Base-by-base conservation (phyloP, 2,797 vertebrate species). In the Nyctalus aviator region DNA sequence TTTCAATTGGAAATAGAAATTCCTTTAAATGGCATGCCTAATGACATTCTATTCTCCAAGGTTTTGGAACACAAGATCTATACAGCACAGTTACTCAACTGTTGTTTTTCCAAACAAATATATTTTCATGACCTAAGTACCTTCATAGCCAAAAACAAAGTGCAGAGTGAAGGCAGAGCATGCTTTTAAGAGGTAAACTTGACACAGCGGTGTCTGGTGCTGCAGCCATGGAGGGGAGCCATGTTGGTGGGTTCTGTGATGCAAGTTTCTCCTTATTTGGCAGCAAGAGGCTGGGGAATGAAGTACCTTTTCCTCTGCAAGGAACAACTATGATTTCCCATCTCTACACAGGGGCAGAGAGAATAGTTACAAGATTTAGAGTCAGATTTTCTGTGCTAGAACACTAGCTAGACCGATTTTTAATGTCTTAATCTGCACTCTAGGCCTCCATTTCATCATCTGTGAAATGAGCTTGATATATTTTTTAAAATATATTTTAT, bases 1-100 rank as follows among this genome's bases (percentile, higher is more conserved):
- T 89, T 25, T 94, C 55, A 66, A 21, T 2, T 91, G 21, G 59
- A 94, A 94, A 88, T 23, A 90, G 30, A 94, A 86, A 77, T 81
- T 94, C 41, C 83, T 44, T 87, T 57, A 87, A 93, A 90, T 12
- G 35, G 37, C 9, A 59, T n/a, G n/a, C 30, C 32, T 69, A 90
- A 92, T 59, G 13, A 1, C 86, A 2, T 88, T 94, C 25, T 90
- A 41, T 76, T 88, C 77, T 68, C 53, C 25, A 85, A 44, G n/a
- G 72, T 53, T 92, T 90, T 85, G 32, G 82, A 91, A 82, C 53
- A 71, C 20, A 87, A 62, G 12, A 93, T 62, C 46, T 57, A 55
- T 79, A 91, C 1, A 50, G 32, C 12, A 59, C 18, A 90, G n/a
- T 46, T 72, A 71, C 10, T 88, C 5, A 27, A 32, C 71, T 35